Conservation (phyloP, 2,888 invertebrate genomes). For the Axea sp. region DNA sequence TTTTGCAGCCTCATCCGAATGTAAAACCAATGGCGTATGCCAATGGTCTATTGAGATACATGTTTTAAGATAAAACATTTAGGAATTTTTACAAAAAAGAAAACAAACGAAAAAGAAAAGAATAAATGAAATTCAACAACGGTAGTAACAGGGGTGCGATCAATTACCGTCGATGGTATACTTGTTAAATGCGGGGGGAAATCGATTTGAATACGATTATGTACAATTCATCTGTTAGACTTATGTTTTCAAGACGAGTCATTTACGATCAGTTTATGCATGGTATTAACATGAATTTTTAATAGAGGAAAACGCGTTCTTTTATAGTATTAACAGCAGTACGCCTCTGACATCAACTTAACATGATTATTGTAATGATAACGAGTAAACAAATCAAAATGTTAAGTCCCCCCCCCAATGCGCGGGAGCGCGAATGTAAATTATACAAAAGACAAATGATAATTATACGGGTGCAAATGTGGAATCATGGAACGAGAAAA, state of each 20-base stretch:
- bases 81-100: constrained; percentile 64
- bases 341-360: constrained; percentile 4
- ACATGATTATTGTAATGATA: constrained; percentile 62
- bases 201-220: too few relatives aligned
- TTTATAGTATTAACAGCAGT: constrained; percentile 2
- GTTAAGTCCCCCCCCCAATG: not conserved
- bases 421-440: constrained; percentile 2
- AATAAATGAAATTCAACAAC: not conserved
- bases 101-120: not conserved
- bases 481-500: constrained; percentile 7
- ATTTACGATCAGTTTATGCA: too few relatives aligned
- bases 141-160: not conserved
- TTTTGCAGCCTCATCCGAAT: constrained; percentile 95
- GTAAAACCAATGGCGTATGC: constrained; percentile 99
- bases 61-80: constrained; percentile 82
- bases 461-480: constrained; percentile 37
- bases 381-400: constrained; percentile 75
- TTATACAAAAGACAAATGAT: constrained; percentile 8
- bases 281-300: too few relatives aligned
- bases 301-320: not conserved
- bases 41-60: constrained; percentile 88
- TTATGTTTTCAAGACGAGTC: too few relatives aligned
- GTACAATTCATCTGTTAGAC: too few relatives aligned
- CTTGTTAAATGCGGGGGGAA: too few relatives aligned
- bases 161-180: too few relatives aligned